phyloP scores from a whole-genome alignment of 2,888 invertebrate species.

The Strigamia maritima region DNA sequence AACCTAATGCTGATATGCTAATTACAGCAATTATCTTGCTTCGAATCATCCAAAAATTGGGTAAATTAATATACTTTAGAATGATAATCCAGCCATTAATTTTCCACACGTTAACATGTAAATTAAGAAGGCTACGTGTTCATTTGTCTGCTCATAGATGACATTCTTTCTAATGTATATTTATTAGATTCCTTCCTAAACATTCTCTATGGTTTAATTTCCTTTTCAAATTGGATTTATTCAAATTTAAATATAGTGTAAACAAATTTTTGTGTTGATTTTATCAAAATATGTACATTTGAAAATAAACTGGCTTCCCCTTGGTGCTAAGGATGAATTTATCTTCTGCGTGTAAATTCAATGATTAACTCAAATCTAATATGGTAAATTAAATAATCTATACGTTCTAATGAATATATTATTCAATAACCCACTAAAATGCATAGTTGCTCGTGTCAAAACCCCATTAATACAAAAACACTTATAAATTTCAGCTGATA shows the following conservation, averaged over 20 bases:
- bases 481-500: no score
- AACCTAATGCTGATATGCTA: neutral
- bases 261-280: neutral
- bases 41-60: neutral
- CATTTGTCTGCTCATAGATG: neutral
- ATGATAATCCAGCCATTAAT: neutral
- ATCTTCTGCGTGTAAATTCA: no score
- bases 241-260: neutral
- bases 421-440: no score
- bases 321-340: no score
- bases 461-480: no score
- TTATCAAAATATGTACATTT: no score
- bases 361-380: no score
- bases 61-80: slow-evolving; percentile 4
- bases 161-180: neutral
- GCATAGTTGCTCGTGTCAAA: no score
- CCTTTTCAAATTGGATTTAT: neutral
- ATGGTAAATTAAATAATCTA: no score
- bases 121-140: neutral
- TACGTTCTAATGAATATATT: no score
- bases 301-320: no score
- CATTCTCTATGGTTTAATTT: neutral
- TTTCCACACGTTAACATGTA: neutral
- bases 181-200: neutral
- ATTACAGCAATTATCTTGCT: neutral